Percentiles rank a stretch among this genome's conserved stretches.
Evolutionary conservation across 2,797 vertebrate species (phyloP).

Genomic region (Manis crassicaudata): DNA sequence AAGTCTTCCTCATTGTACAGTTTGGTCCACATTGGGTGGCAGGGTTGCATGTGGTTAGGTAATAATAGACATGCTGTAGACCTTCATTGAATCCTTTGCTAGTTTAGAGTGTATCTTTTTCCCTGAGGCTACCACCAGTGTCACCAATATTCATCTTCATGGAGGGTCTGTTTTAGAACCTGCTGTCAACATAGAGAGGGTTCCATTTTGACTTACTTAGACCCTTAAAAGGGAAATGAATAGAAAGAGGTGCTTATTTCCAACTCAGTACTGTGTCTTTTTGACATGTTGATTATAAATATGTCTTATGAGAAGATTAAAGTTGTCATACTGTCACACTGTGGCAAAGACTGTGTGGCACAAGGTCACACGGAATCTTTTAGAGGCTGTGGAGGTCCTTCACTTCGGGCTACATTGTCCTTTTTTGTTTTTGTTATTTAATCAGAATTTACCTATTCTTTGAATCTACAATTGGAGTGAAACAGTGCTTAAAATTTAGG

Average conservation of each 20-base stretch:
- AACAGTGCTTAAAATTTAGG: not conserved
- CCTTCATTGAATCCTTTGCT: not conserved
- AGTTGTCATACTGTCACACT: slow-evolving; percentile 70
- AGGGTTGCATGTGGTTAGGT: not conserved
- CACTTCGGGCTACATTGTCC: slow-evolving; percentile 69
- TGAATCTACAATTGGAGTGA: not conserved
- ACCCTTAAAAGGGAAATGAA: slow-evolving; percentile 38
- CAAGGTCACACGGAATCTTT: slow-evolving; percentile 67
- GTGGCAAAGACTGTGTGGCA: slow-evolving; percentile 68
- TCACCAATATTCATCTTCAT: not conserved
- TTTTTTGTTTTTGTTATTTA: slow-evolving; percentile 69
- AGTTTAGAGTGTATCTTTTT: not conserved
- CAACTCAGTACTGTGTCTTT: not conserved
- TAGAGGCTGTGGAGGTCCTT: slow-evolving; percentile 51
- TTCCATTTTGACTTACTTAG: slow-evolving; percentile 24
- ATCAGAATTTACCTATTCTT: not conserved
- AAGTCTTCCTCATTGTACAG: not conserved
- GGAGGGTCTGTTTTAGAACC: not conserved
- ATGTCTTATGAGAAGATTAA: slow-evolving; percentile 77
- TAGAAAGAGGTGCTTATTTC: not conserved
- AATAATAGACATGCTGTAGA: not conserved
- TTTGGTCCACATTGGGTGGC: not conserved
- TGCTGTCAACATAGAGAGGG: not conserved
- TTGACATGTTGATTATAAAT: slow-evolving; percentile 43
- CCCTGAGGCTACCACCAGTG: not conserved